These are phyloP conservation scores for Laticauda laticaudata DNA, from an alignment of 2,113 vertebrate species.

Conservation along the genomic window DNA sequence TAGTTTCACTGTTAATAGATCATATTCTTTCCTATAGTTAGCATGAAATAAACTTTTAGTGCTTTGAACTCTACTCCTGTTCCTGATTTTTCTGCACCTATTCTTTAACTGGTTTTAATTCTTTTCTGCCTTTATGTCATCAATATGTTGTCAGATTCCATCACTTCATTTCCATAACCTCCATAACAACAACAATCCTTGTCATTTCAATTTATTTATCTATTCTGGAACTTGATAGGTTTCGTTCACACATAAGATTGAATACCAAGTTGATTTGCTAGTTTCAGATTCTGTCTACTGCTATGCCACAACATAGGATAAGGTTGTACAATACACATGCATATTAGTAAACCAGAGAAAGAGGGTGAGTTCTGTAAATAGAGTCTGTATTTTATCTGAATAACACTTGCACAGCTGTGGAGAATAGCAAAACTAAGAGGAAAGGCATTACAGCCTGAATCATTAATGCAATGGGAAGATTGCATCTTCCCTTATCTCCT, in stretches of 20 bases:
- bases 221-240: neutral
- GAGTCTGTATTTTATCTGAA: neutral
- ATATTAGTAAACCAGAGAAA: neutral
- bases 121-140: neutral
- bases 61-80: neutral
- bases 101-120: neutral
- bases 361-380: neutral
- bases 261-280: neutral
- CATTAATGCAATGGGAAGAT: neutral
- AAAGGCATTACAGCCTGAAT: neutral
- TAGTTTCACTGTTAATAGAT: neutral
- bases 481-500: neutral
- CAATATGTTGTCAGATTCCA: neutral
- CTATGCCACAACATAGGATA: neutral
- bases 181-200: neutral
- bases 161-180: neutral
- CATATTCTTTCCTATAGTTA: neutral
- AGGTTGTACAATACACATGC: neutral
- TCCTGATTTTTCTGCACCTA: neutral
- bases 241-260: neutral
- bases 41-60: neutral
- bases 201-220: neutral
- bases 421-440: neutral
- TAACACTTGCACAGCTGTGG: neutral
- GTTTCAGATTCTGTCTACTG: neutral